Percentiles rank a stretch among this genome's conserved stretches.
phyloP scores from a whole-genome alignment of 2,113 vertebrate species.

The Dolichallabes microphthalmus region DNA sequence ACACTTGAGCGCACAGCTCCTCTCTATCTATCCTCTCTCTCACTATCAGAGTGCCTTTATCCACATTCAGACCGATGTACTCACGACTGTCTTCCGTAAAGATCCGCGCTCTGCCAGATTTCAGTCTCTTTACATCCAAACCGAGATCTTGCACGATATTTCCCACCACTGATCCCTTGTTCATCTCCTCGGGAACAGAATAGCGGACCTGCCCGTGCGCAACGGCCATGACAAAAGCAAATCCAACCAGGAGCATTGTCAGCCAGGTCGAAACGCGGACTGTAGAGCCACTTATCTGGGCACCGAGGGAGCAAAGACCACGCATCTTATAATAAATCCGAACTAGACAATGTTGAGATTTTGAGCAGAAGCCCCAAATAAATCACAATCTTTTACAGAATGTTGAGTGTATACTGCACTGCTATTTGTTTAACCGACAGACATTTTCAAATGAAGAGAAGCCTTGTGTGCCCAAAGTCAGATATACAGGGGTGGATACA shows the following conservation, averaged over 20 bases:
- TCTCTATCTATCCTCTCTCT: constrained; percentile 63
- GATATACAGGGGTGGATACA: too few relatives aligned
- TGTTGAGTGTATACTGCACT: too few relatives aligned
- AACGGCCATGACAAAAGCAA: background rate
- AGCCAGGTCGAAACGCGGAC: background rate
- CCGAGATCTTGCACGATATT: constrained; percentile 51
- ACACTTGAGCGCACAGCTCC: constrained; percentile 54
- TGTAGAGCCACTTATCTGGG: background rate
- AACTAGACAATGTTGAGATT: too few relatives aligned
- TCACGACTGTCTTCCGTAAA: constrained; percentile 56
- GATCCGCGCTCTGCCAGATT: constrained; percentile 50
- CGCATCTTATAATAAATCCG: background rate
- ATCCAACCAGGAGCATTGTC: constrained; percentile 2
- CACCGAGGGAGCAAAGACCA: background rate
- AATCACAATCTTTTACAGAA: background rate
- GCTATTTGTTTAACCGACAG: too few relatives aligned
- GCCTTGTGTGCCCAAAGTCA: too few relatives aligned
- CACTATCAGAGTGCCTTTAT: constrained; percentile 62
- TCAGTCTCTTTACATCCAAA: constrained; percentile 49
- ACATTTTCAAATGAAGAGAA: too few relatives aligned
- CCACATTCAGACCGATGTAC: constrained; percentile 53
- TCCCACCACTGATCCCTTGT: constrained; percentile 46
- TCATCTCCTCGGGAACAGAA: constrained; percentile 45
- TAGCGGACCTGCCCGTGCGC: too few relatives aligned
- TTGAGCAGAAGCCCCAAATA: background rate